Base-by-base conservation (phyloP, 2,113 vertebrate genomes). In the Rhombomys opimus region DNA sequence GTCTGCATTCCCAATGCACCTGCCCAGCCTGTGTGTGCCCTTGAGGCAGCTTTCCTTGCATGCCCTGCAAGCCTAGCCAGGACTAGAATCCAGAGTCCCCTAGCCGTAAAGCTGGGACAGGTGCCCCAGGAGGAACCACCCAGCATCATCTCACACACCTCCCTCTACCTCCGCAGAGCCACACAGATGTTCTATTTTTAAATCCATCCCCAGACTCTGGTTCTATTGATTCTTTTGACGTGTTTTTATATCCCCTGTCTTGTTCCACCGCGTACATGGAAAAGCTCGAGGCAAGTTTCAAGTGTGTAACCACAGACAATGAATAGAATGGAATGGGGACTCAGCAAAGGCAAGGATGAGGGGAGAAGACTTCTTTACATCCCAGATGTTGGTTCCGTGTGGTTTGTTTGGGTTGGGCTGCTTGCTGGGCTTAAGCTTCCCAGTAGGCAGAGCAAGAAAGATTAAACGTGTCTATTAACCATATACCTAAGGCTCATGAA, bases 191-290 rank as follows among this genome's bases (percentile, higher is more conserved):
- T 70, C 81, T 68, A 61, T 84, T 77, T 96, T 86, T 46, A 93
- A 90, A 88, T 46, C 94, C 92, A 22, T 65, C 77, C 61, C 5
- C 73, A 70, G 78, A 88, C 20, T 41, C 61, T 57, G 61, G 81
- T 87, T 73, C 85, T 78, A 91, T 65, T 59, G 94, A 70, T 81
- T 90, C 70, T 27, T 89, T 82, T 94, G 90, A 86, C 82, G 77
- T 89, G 88, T 87, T 91, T 91, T 89, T 68, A 68, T 77, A 81
- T 11, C 86, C 22, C 23, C 38, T 41, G 13, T 89, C 81, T 95
- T 41, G 35, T 87, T 80, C 59, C n/a, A 46, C 41, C 0, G 13
- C 15, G 7, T 35, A 18, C 50, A 38, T 3, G 32, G 13, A 61
- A 61, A 67, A 20, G 14, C 80, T 68, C 2, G 35, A 77, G 88